phyloP scores from a whole-genome alignment of 2,888 invertebrate genomes.

The Plebejus anna region DNA sequence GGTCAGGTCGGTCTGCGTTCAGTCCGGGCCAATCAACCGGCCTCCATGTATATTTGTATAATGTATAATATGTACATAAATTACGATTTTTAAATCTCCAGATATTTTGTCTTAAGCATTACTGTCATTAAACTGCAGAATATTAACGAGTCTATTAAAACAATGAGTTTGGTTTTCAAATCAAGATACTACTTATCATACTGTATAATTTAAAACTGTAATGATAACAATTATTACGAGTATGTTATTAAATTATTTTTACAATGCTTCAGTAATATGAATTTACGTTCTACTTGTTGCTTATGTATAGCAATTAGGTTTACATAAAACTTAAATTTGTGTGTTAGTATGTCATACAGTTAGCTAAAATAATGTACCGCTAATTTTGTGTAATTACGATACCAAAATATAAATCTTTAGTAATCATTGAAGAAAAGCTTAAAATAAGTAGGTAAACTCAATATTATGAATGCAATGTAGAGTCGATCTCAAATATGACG shows the following conservation, averaged over 20 bases:
- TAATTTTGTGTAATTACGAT: background rate
- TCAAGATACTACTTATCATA: background rate
- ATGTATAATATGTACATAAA: too few relatives aligned
- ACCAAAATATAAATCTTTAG: background rate
- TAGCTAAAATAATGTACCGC: background rate
- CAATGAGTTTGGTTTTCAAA: background rate
- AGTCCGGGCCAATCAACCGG: background rate
- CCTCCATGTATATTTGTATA: background rate
- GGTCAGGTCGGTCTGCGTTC: background rate
- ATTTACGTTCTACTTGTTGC: background rate
- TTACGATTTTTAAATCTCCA: background rate
- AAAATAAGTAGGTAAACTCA: background rate
- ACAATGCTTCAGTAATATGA: background rate
- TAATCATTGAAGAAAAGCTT: background rate
- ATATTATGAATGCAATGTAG: too few relatives aligned
- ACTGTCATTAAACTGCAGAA: background rate
- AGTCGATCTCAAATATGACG: too few relatives aligned
- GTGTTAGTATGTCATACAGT: constrained; percentile 8
- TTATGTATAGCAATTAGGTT: background rate
- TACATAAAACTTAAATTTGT: background rate
- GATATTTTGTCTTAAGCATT: background rate
- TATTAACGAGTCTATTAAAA: background rate
- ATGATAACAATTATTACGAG: background rate
- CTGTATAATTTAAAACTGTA: background rate
- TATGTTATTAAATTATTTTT: background rate